These are phyloP conservation scores for Thomomys bottae DNA, from an alignment of 2,113 vertebrate species.

Conservation along the genomic window DNA sequence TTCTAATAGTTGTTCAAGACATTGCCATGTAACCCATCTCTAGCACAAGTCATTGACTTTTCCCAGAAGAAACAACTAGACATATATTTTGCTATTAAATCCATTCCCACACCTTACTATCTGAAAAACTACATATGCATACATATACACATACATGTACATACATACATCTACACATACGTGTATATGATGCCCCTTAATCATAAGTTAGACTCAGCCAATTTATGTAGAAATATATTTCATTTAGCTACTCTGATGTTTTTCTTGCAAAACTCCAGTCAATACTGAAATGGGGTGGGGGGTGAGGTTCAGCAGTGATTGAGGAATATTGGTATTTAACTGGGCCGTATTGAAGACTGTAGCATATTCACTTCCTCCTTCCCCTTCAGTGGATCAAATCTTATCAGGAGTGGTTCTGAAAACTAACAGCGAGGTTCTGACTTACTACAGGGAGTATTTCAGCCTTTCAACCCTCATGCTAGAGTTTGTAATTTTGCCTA, in stretches of 20 bases:
- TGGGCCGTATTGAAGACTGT: neutral
- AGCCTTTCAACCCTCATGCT: neutral
- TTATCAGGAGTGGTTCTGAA: neutral
- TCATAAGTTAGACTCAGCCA: neutral
- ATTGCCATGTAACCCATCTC: neutral
- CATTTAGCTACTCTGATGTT: neutral
- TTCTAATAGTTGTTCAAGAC: neutral
- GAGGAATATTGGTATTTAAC: neutral
- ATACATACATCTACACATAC: no score
- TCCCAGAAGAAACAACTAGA: neutral
- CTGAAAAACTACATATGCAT: neutral
- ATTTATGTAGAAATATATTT: neutral
- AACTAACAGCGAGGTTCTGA: neutral
- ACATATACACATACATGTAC: no score
- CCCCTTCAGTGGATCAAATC: neutral
- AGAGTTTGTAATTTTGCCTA: neutral
- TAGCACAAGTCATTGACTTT: neutral
- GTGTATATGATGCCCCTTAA: neutral
- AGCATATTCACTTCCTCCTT: accelerated
- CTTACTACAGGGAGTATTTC: neutral
- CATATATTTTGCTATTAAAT: neutral
- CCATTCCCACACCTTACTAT: neutral
- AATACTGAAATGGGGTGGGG: neutral
- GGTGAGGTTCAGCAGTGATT: neutral
- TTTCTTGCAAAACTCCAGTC: neutral